Conservation (phyloP, 2,113 vertebrate genomes). For the Trochalopteron elliotii region DNA sequence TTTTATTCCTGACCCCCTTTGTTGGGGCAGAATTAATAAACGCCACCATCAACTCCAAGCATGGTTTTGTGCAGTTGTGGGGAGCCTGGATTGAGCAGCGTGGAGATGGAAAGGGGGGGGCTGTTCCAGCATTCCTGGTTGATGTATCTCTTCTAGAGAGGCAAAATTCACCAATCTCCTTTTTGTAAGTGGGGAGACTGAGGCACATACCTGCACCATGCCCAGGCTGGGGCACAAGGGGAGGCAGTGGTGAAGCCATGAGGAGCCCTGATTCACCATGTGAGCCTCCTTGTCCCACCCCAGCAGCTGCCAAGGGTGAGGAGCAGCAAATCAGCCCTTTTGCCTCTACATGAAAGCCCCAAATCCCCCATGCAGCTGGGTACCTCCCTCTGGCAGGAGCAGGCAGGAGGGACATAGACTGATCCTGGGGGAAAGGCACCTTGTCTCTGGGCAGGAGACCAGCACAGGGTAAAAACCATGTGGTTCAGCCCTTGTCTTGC, state of each 20-base stretch:
- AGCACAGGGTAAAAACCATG: not conserved
- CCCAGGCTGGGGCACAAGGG: rapidly evolving
- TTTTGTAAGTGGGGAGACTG: not conserved
- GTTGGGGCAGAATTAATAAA: not conserved
- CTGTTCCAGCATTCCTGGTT: not conserved
- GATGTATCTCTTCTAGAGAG: not conserved
- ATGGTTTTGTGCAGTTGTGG: rapidly evolving
- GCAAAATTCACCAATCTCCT: not conserved
- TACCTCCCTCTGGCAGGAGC: not conserved
- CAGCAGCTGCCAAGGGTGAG: not conserved
- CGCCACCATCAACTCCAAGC: not conserved
- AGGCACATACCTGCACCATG: rapidly evolving
- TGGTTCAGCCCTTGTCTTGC: not conserved
- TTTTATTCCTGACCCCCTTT: not conserved
- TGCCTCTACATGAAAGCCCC: not conserved
- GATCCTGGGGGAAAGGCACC: not conserved
- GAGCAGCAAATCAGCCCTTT: not conserved
- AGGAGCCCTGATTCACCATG: not conserved
- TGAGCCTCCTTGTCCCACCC: not conserved
- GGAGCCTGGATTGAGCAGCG: rapidly evolving
- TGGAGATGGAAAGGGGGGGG: not conserved
- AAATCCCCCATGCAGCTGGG: not conserved
- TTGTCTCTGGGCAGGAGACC: not conserved
- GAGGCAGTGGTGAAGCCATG: not conserved
- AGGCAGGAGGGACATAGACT: not conserved